A percentile compares a stretch with the other conserved stretches of the same genome.
These are phyloP conservation scores for Oligia strigilis DNA, from an alignment of 2,888 invertebrate species.

Conservation along the genomic window DNA sequence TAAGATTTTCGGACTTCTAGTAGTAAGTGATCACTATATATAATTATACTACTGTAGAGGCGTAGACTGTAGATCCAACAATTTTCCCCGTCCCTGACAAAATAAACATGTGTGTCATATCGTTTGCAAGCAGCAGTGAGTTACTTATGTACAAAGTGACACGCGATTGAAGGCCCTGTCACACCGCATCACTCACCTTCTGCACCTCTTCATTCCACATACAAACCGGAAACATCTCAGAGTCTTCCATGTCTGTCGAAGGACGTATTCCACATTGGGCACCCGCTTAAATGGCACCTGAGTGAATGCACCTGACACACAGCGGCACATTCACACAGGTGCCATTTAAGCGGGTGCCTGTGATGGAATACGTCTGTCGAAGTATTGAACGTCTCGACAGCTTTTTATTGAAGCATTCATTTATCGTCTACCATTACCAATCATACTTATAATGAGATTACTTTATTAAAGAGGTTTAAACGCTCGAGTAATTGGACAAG, in stretches of 20 bases:
- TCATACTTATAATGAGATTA: conserved; percentile 27
- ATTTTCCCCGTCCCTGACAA: neutral
- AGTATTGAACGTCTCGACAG: conserved; percentile 23
- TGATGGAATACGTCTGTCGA: conserved; percentile 11
- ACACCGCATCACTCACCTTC: conserved; percentile 22
- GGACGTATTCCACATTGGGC: neutral
- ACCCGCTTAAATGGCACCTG: too few relatives aligned
- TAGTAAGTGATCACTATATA: neutral
- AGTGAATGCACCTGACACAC: too few relatives aligned
- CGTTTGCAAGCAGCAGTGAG: neutral
- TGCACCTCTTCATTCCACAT: neutral
- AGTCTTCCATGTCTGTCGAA: conserved; percentile 24
- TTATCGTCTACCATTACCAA: conserved; percentile 20
- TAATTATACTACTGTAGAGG: neutral
- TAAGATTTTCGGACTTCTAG: neutral
- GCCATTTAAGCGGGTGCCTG: too few relatives aligned
- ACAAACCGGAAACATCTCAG: conserved; percentile 38
- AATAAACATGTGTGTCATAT: neutral
- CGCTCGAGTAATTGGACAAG: conserved; percentile 40
- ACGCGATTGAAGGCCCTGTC: neutral
- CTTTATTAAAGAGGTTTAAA: conserved; percentile 39
- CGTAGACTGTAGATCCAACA: neutral
- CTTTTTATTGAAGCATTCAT: conserved; percentile 34
- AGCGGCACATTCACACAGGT: too few relatives aligned
- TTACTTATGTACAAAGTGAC: neutral